Evolutionary conservation across 2,113 vertebrate genomes (phyloP), one percentile per base, ranked within the genome.

Genomic region (Glareola pratincola): DNA sequence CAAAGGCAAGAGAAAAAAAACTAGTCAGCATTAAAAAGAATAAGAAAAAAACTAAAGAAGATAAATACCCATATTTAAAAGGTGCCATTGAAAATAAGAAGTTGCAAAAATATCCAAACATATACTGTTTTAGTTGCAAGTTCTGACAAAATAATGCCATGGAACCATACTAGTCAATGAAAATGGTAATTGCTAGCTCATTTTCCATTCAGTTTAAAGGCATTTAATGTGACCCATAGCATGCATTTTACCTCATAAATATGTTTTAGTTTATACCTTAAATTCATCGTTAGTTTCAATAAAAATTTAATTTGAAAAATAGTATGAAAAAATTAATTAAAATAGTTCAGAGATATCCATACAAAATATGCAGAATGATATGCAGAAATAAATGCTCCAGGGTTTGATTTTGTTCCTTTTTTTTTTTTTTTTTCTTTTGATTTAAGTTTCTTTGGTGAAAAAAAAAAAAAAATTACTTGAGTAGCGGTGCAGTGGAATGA

Each of bases 401-500:
- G 8, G 0, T 20, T 67, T 43, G 1, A 8, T 63, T 63, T n/a
- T 24, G 2, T 8, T 45, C 4, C 13, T 9, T 23, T 9, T 59
- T n/a, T 32, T 36, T 59, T n/a, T 43, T 54, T 11, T 13, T 32
- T 0, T 2, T 26, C 27, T 26, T 2, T n/a, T n/a, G n/a, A 3
- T 76, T 67, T 51, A 2, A 10, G 5, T 71, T 74, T 75, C 6
- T 68, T 66, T 15, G 5, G 36, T 0, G n/a, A 17, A 12, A 54
- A 48, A 39, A 12, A 54, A 48, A 39, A n/a, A 41, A 48, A 53
- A 47, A 13, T 8, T 20, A 26, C 3, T 85, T 3, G 0, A n/a
- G 4, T 15, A 37, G 8, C 2, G 0, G 0, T 39, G 3, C 12
- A n/a, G 10, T 32, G 2, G 30, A 51, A 90, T 62, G 45, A 56